Evolutionary conservation across 2,888 invertebrate genomes (phyloP).

Genomic region (Drosophila borborema): DNA sequence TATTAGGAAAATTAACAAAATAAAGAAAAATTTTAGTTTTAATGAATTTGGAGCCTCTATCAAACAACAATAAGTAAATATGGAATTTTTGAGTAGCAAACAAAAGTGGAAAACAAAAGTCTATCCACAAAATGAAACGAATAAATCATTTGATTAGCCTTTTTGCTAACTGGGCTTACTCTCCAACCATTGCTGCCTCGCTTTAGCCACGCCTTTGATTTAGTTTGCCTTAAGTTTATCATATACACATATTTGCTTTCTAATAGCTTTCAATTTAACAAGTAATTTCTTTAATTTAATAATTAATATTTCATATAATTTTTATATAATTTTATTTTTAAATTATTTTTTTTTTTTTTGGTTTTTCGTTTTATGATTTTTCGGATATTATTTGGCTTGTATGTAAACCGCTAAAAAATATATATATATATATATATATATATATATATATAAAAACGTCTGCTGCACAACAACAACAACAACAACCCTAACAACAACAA

Average conservation of each 20-base stretch:
- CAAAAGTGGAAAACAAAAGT: not conserved
- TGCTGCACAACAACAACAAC: constrained; percentile 44
- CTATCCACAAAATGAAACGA: not conserved
- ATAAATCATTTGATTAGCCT: not conserved
- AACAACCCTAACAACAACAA: constrained; percentile 12
- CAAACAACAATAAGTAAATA: not conserved
- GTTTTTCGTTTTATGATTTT: constrained; percentile 50
- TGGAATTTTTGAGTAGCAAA: not conserved
- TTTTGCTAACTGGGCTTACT: not conserved
- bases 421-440: constrained; percentile 8
- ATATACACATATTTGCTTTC: not conserved
- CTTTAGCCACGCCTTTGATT: constrained; percentile 3
- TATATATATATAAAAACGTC: constrained; percentile 31
- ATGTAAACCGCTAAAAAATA: constrained; percentile 46
- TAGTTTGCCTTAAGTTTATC: not conserved
- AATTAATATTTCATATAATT: constrained; percentile 1
- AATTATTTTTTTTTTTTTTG: constrained; percentile 16
- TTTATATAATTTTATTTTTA: constrained; percentile 4
- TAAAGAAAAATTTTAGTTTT: not conserved
- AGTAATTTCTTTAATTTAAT: constrained; percentile 3
- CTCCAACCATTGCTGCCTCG: not conserved
- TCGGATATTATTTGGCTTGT: constrained; percentile 65
- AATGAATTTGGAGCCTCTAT: not conserved
- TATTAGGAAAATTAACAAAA: not conserved
- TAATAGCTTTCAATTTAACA: not conserved